Base-by-base conservation (phyloP, 2,888 invertebrate species). In the Strigamia crassipes region DNA sequence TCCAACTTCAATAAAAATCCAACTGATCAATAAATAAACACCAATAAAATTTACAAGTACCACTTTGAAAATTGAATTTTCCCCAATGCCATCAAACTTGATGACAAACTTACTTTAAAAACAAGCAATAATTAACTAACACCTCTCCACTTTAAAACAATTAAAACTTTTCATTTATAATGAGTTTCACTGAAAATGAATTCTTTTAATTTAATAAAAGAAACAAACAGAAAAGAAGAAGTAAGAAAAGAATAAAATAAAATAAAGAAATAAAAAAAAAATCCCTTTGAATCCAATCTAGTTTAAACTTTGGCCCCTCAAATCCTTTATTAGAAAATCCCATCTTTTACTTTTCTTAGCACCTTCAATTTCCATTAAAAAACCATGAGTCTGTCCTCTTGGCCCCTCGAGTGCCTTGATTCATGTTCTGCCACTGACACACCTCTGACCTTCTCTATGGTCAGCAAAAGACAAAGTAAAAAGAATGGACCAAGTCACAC, bases 21-120 rank as follows among this genome's bases (percentile, higher is more conserved):
- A 56, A 56, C 56, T 56, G 56, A 56, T 56, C 56, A 56, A 56
- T 56, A 56, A 56, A 56, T 56, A 56, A 56, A 56, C 56, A 56
- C 56, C 56, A 56, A 56, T 56, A 56, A 56, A 56, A 56, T 56
- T 56, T 56, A 18, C 56, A 56, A 56, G 56, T 56, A 56, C 56
- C 56, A 56, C 56, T 56, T 56, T 56, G 56, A 56, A 56, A 56
- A 56, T 56, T 56, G 56, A 56, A 56, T 56, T 56, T 56, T 56
- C 18, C 56, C 56, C 56, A 18, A n/a, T 18, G 56, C 18, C 56
- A 56, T 56, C 56, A 56, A 56, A 56, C 56, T 56, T 56, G 56
- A 56, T 18, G 56, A 56, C 56, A 56, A 56, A 56, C 56, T 56
- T 18, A 56, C 46, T 46, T n/a, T 18, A 18, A 18, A 56, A 56